phyloP scores from a whole-genome alignment of 2,113 vertebrate species.

The Callopanchax toddi region DNA sequence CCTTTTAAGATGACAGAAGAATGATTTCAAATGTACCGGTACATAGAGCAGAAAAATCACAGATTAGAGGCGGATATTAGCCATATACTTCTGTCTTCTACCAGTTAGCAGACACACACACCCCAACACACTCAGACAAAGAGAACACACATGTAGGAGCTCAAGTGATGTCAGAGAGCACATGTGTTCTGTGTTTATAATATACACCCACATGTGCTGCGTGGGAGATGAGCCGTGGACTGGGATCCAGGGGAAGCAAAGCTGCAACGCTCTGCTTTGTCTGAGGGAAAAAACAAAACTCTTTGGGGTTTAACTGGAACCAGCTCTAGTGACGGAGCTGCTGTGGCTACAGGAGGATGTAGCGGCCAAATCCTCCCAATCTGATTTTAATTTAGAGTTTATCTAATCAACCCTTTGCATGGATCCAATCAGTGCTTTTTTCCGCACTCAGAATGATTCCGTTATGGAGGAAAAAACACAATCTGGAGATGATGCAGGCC shows the following conservation, averaged over 20 bases:
- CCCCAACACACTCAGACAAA: conserved; percentile 43
- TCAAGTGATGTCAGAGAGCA: conserved; percentile 58
- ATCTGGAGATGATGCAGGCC: conserved; percentile 62
- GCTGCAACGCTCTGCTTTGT: conserved; percentile 44
- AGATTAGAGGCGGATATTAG: neutral
- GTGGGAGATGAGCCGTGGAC: conserved; percentile 58
- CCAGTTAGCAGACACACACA: conserved; percentile 10
- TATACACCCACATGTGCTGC: conserved; percentile 53
- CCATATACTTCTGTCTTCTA: neutral
- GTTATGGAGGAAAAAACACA: conserved; percentile 68
- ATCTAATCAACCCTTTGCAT: conserved; percentile 73
- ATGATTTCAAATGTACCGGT: too few relatives aligned
- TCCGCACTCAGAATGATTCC: conserved; percentile 54
- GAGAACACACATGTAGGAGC: conserved; percentile 59
- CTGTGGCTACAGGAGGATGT: conserved; percentile 54
- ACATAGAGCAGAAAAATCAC: neutral
- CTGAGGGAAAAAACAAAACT: conserved; percentile 30
- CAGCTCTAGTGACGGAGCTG: conserved; percentile 53
- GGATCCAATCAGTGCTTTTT: conserved; percentile 69
- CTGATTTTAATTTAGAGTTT: conserved; percentile 77
- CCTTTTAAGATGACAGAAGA: too few relatives aligned
- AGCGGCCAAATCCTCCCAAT: conserved; percentile 56
- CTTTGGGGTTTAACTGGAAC: conserved; percentile 51
- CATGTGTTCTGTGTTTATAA: conserved; percentile 70
- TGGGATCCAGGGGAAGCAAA: conserved; percentile 54